Percentiles rank a stretch among this genome's conserved stretches.
phyloP scores from a whole-genome alignment of 2,888 invertebrate genomes.

The Odontomyia ornata region DNA sequence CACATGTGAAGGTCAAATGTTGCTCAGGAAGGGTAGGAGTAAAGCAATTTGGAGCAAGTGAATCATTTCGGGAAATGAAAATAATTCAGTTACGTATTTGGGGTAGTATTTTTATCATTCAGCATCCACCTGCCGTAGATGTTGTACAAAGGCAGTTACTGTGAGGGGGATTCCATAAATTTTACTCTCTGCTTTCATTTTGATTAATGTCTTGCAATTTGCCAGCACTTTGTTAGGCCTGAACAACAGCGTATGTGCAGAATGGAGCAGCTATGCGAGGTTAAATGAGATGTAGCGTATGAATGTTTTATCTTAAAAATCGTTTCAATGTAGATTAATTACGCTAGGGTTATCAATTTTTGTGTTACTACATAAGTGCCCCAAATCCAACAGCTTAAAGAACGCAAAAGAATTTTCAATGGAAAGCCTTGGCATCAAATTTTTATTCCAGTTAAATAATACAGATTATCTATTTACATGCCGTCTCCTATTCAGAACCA shows the following conservation, averaged over 20 bases:
- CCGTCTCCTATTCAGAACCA: not conserved
- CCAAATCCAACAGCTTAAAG: too few species aligned
- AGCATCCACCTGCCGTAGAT: not conserved
- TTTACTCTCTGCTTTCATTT: slow-evolving; percentile 32
- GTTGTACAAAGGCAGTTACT: not conserved
- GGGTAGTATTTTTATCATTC: slow-evolving; percentile 24
- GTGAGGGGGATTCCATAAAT: slow-evolving; percentile 28
- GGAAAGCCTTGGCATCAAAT: not conserved
- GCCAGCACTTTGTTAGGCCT: not conserved
- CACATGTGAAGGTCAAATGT: slow-evolving; percentile 9
- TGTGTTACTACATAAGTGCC: too few species aligned
- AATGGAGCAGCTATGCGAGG: not conserved
- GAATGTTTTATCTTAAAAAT: too few species aligned
- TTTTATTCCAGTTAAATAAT: not conserved
- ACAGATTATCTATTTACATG: not conserved
- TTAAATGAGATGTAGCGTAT: too few species aligned
- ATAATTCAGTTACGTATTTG: slow-evolving; percentile 20
- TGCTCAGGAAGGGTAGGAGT: not conserved
- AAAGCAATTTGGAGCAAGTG: slow-evolving; percentile 21
- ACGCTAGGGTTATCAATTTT: too few species aligned
- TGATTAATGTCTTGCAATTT: slow-evolving; percentile 44
- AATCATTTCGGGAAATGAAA: slow-evolving; percentile 26
- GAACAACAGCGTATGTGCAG: not conserved
- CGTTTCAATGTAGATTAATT: too few species aligned
- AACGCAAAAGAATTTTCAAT: not conserved